Conservation (phyloP, 2,113 vertebrate species). For the Stercorarius parasiticus region DNA sequence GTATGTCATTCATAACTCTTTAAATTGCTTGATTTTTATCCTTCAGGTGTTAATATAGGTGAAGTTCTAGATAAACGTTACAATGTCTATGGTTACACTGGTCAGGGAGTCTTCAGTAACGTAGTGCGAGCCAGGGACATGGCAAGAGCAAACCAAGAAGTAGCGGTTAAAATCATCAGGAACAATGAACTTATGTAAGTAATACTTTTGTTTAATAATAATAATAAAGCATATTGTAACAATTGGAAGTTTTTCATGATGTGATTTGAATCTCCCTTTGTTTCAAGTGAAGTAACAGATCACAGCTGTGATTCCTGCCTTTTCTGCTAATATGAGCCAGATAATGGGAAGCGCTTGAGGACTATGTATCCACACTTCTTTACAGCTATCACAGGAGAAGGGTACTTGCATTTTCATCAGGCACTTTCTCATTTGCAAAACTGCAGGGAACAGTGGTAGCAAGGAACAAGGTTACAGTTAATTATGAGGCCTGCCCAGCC, state of each 20-base stretch:
- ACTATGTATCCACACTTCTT: background rate
- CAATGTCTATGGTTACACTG: conserved; percentile 97
- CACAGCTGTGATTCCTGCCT: conserved; percentile 34
- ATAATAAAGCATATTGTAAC: background rate
- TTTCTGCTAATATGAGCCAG: conserved; percentile 27
- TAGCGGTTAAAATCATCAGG: conserved; percentile 98
- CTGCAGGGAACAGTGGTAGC: background rate
- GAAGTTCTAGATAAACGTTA: conserved; percentile 98
- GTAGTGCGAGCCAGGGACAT: conserved; percentile 95
- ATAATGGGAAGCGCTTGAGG: background rate
- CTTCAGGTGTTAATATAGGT: conserved; percentile 94
- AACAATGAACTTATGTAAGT: conserved; percentile 99
- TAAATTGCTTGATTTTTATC: conserved; percentile 1
- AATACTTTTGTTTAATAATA: background rate
- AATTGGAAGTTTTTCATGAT: background rate
- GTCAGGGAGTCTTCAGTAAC: conserved; percentile 98
- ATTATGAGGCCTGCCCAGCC: background rate
- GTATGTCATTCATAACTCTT: background rate
- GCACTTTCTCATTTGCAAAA: conserved; percentile 9
- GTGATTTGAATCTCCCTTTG: conserved; percentile 44
- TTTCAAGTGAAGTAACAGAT: conserved; percentile 39
- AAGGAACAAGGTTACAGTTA: background rate
- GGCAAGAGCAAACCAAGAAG: conserved; percentile 95
- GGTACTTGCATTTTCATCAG: conserved; percentile 36
- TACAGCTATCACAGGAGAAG: conserved; percentile 31